phyloP scores from a whole-genome alignment of 2,888 invertebrate genomes.

The Notodonta dromedarius region DNA sequence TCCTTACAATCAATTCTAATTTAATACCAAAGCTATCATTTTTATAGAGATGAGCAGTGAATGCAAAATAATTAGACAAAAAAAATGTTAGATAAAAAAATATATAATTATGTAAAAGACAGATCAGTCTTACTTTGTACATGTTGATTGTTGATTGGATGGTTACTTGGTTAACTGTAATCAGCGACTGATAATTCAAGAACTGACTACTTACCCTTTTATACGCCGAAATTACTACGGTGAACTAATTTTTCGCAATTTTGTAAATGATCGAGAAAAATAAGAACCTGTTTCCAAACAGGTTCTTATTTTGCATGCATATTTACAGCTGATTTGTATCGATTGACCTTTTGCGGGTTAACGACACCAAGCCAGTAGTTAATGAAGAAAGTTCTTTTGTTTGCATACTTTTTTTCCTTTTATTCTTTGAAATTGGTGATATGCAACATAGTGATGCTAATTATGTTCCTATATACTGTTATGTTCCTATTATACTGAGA shows the following conservation, averaged over 20 bases:
- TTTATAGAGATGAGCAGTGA: too few relatives aligned
- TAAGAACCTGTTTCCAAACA: not conserved
- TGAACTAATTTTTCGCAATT: not conserved
- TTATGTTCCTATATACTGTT: too few relatives aligned
- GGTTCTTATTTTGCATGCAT: too few relatives aligned
- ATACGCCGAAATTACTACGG: not conserved
- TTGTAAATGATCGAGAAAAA: not conserved
- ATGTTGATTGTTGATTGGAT: not conserved
- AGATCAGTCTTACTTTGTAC: conserved; percentile 1
- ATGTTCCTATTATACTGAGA: too few relatives aligned
- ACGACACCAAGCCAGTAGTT: not conserved
- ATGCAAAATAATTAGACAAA: too few relatives aligned
- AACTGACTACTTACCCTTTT: not conserved
- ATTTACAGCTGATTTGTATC: not conserved
- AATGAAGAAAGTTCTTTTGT: not conserved
- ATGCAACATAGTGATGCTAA: too few relatives aligned
- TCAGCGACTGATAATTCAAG: not conserved
- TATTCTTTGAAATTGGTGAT: too few relatives aligned
- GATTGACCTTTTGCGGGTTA: not conserved
- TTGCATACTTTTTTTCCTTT: not conserved
- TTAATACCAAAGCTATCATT: too few relatives aligned
- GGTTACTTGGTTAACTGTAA: not conserved
- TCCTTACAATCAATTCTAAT: too few relatives aligned
- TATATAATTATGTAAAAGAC: not conserved
- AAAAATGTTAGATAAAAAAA: too few relatives aligned